Percentiles rank a stretch among this genome's conserved stretches.
Evolutionary conservation across 2,888 invertebrate genomes (phyloP).

Genomic region (Spilarctia lutea): DNA sequence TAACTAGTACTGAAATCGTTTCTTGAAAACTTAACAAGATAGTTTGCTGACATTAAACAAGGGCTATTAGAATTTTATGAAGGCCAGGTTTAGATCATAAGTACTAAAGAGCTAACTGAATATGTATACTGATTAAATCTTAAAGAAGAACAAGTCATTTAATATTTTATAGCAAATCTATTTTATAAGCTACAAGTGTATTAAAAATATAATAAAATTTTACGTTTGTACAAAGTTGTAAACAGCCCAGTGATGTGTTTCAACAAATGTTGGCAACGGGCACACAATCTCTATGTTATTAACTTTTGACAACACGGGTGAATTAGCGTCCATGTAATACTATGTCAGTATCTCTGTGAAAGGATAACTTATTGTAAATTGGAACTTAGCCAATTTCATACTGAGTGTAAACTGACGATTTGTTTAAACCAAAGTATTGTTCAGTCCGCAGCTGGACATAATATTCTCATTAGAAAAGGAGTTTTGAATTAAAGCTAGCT

Average conservation of each 20-base stretch:
- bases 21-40: conserved; percentile 1
- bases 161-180: background rate
- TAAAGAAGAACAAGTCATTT: background rate
- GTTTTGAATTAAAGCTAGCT: too few relatives aligned
- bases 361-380: background rate
- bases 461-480: too few relatives aligned
- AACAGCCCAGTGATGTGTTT: background rate
- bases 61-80: background rate
- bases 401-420: background rate
- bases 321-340: background rate
- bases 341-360: background rate
- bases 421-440: background rate
- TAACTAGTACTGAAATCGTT: conserved; percentile 24
- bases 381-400: background rate
- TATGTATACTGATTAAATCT: background rate
- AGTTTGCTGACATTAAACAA: background rate
- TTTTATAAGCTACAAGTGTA: background rate
- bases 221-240: background rate
- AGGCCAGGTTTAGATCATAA: background rate
- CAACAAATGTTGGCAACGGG: background rate
- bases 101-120: background rate
- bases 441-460: background rate
- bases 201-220: background rate
- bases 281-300: background rate
- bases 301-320: background rate